Evolutionary conservation across 2,888 invertebrate species (phyloP).

Genomic region (Eledone cirrhosa): DNA sequence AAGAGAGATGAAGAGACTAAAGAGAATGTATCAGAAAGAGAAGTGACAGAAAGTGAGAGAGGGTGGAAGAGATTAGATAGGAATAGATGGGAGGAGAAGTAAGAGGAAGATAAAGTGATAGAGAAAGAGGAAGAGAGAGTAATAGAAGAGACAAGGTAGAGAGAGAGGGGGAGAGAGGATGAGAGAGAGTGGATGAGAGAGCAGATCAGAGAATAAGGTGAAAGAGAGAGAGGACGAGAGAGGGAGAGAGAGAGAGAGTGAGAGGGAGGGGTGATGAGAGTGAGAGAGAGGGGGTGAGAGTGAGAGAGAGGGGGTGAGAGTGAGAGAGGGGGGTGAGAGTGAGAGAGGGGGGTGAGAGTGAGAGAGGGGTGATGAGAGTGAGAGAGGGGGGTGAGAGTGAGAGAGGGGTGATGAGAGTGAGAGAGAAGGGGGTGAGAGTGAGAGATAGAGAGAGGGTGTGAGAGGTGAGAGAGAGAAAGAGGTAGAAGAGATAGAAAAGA

Average conservation of each 20-base stretch:
- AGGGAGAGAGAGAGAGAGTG: not conserved
- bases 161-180: not conserved
- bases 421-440: too few species aligned
- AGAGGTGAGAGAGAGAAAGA: not conserved
- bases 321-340: too few species aligned
- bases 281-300: too few species aligned
- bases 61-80: not conserved
- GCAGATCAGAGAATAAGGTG: too few species aligned
- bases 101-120: not conserved
- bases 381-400: too few species aligned
- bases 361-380: too few species aligned
- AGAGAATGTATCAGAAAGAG: not conserved
- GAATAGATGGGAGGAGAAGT: not conserved
- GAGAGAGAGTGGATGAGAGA: too few species aligned
- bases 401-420: too few species aligned
- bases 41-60: not conserved
- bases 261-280: not conserved
- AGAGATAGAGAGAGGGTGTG: not conserved
- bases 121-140: not conserved
- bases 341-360: too few species aligned
- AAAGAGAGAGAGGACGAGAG: not conserved
- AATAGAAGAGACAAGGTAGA: not conserved
- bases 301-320: too few species aligned
- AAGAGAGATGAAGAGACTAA: not conserved
- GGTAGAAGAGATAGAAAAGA: not conserved